These are phyloP conservation scores for Dicerorhinus sumatrensis DNA, from an alignment of 2,113 vertebrate genomes.

Conservation along the genomic window DNA sequence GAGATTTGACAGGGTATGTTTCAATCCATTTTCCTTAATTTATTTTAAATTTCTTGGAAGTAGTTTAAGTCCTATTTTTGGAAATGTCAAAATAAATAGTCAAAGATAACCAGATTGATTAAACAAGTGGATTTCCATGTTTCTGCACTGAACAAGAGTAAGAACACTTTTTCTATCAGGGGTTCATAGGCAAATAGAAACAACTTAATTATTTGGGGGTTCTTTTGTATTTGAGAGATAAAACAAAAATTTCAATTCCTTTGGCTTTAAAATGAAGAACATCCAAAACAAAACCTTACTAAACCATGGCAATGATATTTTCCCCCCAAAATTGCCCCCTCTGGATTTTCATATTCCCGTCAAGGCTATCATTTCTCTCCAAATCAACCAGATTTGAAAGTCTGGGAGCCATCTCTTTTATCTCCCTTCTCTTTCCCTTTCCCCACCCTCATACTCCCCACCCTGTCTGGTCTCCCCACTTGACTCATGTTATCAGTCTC, in stretches of 20 bases:
- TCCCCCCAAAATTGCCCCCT: background rate
- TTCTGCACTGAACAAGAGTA: constrained; percentile 26
- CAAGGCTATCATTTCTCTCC: background rate
- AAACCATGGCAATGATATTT: background rate
- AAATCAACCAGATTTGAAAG: background rate
- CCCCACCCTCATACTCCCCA: background rate
- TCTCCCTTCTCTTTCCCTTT: background rate
- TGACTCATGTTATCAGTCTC: background rate
- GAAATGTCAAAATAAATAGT: constrained; percentile 40
- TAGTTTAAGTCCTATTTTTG: constrained; percentile 51
- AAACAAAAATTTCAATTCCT: background rate
- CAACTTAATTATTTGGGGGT: background rate
- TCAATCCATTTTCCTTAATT: constrained; percentile 43
- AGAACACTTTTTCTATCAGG: background rate
- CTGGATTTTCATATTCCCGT: background rate
- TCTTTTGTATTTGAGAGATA: constrained; percentile 42
- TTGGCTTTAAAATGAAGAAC: constrained; percentile 11
- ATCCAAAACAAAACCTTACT: background rate
- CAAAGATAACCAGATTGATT: constrained; percentile 11
- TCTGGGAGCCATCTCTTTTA: background rate
- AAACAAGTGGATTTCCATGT: constrained; percentile 6
- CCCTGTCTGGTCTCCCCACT: background rate
- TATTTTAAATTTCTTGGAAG: constrained; percentile 36
- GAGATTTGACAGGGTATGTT: background rate
- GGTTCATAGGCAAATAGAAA: background rate